phyloP scores from a whole-genome alignment of 2,797 vertebrate genomes.

The Diglossa cyanea region DNA sequence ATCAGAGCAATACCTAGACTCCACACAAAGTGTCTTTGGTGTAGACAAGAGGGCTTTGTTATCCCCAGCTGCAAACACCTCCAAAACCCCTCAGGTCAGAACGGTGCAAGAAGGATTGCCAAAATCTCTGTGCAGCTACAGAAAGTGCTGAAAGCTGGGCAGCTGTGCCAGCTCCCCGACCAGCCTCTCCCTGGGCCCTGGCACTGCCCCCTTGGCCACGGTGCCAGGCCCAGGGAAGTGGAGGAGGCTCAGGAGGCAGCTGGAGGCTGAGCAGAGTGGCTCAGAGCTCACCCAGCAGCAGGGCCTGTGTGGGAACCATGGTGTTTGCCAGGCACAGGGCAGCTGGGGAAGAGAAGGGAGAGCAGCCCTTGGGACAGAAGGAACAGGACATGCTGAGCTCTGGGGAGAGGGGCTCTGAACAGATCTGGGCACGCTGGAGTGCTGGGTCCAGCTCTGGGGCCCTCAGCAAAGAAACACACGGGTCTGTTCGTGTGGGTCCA shows the following conservation, averaged over 20 bases:
- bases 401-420: not conserved
- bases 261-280: not conserved
- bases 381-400: not conserved
- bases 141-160: conserved; percentile 12
- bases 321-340: not conserved
- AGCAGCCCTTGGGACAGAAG: not conserved
- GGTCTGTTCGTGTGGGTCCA: too few relatives aligned
- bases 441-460: not conserved
- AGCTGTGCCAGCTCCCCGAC: not conserved
- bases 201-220: not conserved
- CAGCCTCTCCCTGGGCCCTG: not conserved
- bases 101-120: not conserved
- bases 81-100: conserved; percentile 59
- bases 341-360: not conserved
- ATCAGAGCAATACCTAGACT: conserved; percentile 31
- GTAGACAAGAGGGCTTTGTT: conserved; percentile 61
- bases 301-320: not conserved
- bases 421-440: accelerated
- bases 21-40: conserved; percentile 18
- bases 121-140: not conserved
- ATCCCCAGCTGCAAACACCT: conserved; percentile 22
- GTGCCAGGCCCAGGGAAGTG: not conserved
- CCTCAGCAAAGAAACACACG: not conserved
- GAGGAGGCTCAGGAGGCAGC: not conserved
- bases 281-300: not conserved